Base-by-base conservation (phyloP, 64 coral and sea anemone genomes). In the Catalaphyllia jardinei region DNA sequence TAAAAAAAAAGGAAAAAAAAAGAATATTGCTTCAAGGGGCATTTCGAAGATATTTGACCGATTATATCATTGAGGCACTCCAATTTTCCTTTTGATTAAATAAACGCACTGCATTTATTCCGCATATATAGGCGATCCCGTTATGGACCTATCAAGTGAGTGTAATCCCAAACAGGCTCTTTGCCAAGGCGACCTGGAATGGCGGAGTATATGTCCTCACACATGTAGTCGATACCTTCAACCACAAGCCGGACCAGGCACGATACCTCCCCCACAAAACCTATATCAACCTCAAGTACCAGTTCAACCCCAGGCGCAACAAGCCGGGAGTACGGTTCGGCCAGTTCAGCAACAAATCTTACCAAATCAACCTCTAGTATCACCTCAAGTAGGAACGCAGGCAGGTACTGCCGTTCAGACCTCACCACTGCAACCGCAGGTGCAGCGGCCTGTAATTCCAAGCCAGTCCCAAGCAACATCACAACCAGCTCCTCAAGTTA, bases 111-210 rank as follows among this genome's bases (percentile, higher is more conserved):
- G 20, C 8, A 65, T 69, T 69, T 69, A n/a, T n/a, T 10, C 18
- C 6, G 2, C 10, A 57, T 69, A 0, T n/a, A 27, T 50, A 85
- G 81, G 38, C 42, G n/a, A 67, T 25, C 35, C 81, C 31, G 35
- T 85, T 13, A 85, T 85, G 81, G 81, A 85, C 31, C 50, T 63
- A 25, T 25, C 81, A 10, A 85, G 81, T 71, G 63, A 67, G 62
- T 85, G 81, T 69, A 71, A 46, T 50, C 0, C 81, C 10, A 69
- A 71, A 71, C 33, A 85, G 20, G 39, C 5, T 12, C 81, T 25
- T 27, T 85, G 81, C 5, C 49, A 50, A 8, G 33, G 42, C 50
- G 30, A 64, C 65, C 9, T 20, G 6, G 81, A 85, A 85, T 85
- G 81, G 81, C 33, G 52, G 71, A 22, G 51, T 4, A 85, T 85